Conservation (phyloP, 1,140 invertebrate species). For the Pantala flavescens region DNA sequence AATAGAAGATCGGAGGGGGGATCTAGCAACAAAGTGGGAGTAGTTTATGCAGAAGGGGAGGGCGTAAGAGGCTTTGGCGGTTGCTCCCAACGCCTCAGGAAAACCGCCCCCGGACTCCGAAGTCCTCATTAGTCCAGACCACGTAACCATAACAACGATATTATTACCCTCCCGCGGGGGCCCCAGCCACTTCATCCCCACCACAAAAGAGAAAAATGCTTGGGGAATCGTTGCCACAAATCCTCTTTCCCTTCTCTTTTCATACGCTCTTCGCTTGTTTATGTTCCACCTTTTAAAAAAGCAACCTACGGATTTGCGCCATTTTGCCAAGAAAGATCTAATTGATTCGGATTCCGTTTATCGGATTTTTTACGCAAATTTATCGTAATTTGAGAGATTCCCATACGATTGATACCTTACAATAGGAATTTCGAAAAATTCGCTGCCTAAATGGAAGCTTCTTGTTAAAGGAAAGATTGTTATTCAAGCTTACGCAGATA, state of each 20-base stretch:
- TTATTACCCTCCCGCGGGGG: background rate
- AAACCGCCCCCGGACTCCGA: background rate
- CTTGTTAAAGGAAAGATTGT: too few species aligned
- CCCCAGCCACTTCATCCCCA: background rate
- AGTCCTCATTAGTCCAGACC: constrained; percentile 7
- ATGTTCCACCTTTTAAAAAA: too few species aligned
- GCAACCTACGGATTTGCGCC: too few species aligned
- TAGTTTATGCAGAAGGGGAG: background rate
- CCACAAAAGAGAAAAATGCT: background rate
- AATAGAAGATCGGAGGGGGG: background rate
- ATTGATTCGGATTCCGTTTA: too few species aligned
- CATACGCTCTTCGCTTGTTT: background rate
- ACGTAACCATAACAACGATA: constrained; percentile 9
- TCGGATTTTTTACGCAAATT: too few species aligned
- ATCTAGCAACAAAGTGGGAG: background rate
- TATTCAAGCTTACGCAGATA: too few species aligned
- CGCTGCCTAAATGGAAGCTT: too few species aligned
- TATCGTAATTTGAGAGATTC: too few species aligned
- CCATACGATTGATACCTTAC: too few species aligned
- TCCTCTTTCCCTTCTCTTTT: background rate
- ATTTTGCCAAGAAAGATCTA: too few species aligned
- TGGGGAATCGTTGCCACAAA: background rate
- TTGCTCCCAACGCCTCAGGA: background rate
- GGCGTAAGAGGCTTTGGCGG: constrained; percentile 1
- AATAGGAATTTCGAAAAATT: too few species aligned